A percentile compares a stretch with the other conserved stretches of the same genome.
These are phyloP conservation scores for Hydrocynus forskahlii DNA, from an alignment of 2,797 vertebrate genomes.

Conservation along the genomic window DNA sequence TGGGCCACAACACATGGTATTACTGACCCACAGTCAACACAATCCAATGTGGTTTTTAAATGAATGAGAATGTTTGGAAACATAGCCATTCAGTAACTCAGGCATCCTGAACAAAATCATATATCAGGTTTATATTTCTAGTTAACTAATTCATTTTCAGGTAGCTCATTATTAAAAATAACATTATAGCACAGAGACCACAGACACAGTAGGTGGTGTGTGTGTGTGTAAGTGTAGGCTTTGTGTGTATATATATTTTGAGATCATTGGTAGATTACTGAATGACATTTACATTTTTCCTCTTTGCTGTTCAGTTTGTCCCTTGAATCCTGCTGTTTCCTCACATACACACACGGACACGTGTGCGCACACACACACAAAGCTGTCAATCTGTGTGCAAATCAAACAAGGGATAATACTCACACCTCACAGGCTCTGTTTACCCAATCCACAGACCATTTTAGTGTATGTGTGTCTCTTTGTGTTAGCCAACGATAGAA, in stretches of 20 bases:
- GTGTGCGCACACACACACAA: constrained; percentile 10
- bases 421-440: constrained; percentile 58
- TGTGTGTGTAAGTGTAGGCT: constrained; percentile 35
- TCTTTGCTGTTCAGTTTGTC: constrained; percentile 49
- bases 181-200: no score
- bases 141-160: no score
- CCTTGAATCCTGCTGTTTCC: constrained; percentile 43
- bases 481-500: constrained; percentile 28
- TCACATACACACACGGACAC: constrained; percentile 23
- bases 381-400: constrained; percentile 59
- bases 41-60: no score
- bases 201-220: constrained; percentile 13
- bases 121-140: no score
- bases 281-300: constrained; percentile 56
- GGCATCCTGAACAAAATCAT: no score
- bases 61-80: no score
- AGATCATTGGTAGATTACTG: constrained; percentile 49
- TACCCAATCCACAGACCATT: constrained; percentile 67
- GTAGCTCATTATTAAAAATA: no score
- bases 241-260: constrained; percentile 14
- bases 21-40: no score
- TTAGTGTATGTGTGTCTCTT: constrained; percentile 78
- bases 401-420: constrained; percentile 61
- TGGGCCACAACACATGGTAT: no score
- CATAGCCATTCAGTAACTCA: no score